phyloP scores from a whole-genome alignment of 2,113 vertebrate species.

The Trichechus manatus region DNA sequence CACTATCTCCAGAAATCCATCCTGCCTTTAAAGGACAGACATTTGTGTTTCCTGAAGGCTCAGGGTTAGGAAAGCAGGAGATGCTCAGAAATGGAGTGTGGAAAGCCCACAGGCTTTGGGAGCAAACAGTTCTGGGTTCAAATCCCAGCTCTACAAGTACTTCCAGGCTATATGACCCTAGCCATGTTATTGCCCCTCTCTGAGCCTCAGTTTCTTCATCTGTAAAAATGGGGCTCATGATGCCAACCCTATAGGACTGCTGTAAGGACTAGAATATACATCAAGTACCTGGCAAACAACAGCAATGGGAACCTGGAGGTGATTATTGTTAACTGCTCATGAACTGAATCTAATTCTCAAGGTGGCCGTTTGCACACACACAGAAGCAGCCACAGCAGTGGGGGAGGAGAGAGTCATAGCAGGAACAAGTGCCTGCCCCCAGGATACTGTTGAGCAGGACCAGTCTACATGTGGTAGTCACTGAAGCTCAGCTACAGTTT shows the following conservation, averaged over 20 bases:
- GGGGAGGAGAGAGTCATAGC: background rate
- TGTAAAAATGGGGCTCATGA: conserved; percentile 58
- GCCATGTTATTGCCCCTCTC: background rate
- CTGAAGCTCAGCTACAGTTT: background rate
- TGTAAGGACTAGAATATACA: conserved; percentile 38
- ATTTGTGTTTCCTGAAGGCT: conserved; percentile 60
- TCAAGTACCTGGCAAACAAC: conserved; percentile 27
- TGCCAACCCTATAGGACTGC: conserved; percentile 22
- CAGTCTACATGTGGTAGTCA: background rate
- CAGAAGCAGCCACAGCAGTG: conserved; percentile 1
- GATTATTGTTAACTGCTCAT: background rate
- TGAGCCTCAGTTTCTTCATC: conserved; percentile 48
- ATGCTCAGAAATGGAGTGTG: conserved; percentile 30
- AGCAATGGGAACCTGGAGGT: background rate
- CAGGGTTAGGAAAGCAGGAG: background rate
- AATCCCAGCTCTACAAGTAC: conserved; percentile 16
- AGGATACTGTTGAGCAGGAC: background rate
- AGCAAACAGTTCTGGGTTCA: conserved; percentile 57
- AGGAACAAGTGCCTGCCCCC: background rate
- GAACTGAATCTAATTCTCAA: conserved; percentile 45
- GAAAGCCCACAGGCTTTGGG: conserved; percentile 37
- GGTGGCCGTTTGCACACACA: background rate
- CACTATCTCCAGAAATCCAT: conserved; percentile 36
- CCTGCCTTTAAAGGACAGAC: conserved; percentile 36
- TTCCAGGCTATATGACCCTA: conserved; percentile 41